phyloP scores from a whole-genome alignment of 2,797 vertebrate genomes.

The Eurystomus glaucurus region DNA sequence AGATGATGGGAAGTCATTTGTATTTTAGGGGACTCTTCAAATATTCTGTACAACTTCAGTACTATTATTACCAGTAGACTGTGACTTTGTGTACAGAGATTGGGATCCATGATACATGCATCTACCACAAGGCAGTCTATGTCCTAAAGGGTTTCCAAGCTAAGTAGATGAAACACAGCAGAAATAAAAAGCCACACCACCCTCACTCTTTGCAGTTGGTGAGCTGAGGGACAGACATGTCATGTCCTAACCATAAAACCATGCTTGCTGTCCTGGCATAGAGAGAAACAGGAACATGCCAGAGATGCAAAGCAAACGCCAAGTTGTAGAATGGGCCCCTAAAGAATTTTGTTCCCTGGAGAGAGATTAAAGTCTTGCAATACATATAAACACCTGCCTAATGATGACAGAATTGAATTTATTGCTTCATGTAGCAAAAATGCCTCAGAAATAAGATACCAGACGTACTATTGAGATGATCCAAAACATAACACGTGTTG shows the following conservation, averaged over 20 bases:
- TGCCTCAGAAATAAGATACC: constrained; percentile 69
- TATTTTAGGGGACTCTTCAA: not conserved
- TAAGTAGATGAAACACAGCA: not conserved
- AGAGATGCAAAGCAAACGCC: constrained; percentile 43
- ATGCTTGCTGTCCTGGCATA: constrained; percentile 3
- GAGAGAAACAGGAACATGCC: constrained; percentile 7
- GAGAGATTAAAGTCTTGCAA: constrained; percentile 66
- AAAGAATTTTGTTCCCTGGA: constrained; percentile 48
- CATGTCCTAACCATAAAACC: not conserved
- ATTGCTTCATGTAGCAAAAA: constrained; percentile 67
- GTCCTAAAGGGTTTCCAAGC: not conserved
- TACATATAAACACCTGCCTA: constrained; percentile 74
- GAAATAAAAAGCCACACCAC: not conserved
- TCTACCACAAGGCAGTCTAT: rapidly evolving
- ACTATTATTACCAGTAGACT: not conserved
- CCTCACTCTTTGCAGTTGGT: not conserved
- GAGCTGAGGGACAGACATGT: not conserved
- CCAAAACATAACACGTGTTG: constrained; percentile 25
- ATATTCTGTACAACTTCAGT: not conserved
- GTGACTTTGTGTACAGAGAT: not conserved
- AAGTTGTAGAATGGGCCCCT: not conserved
- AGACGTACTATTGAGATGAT: constrained; percentile 33
- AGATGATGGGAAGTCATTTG: not conserved
- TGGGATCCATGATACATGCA: not conserved
- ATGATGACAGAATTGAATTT: constrained; percentile 70